Base-by-base conservation (phyloP, 2,797 vertebrate genomes). In the Clamator glandarius region DNA sequence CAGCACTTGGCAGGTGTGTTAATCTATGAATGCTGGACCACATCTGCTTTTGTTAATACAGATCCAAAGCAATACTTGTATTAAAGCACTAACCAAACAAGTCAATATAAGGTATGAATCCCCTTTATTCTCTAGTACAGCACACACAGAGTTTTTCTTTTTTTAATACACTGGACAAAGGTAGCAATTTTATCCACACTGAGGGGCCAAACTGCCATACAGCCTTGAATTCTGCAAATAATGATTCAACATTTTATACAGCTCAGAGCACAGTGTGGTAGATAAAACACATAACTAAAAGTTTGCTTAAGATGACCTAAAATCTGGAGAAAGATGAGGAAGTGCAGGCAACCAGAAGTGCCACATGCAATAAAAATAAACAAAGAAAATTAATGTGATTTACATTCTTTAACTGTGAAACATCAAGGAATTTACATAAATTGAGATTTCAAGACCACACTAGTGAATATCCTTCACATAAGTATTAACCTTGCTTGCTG, bases 1-100 rank as follows among this genome's bases (percentile, higher is more conserved):
- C 84, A 94, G 90, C 82, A 93, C 90, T 92, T 96, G 94, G 92
- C 97, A 98, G 96, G 93, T 96, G 89, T 66, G 88, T 82, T 97
- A 90, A 97, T 92, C 85, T 87, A 96, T 54, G 36, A 95, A 86
- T 86, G 79, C n/a, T 96, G 59, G 75, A 87, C 48, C 78, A 96
- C 96, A 97, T 96, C 95, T 97, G 96, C 89, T 96, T 95, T 92
- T 85, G 72, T 63, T 96, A 96, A 93, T 89, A 92, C 62, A 90
- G 81, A 87, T 96, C 94, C 94, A 93, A 96, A 94, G 66, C 59
- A 96, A 93, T 93, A 95, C 57, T 97, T 51, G 39, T 52, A 57
- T 81, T 96, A 95, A 78, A 95, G 84, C 80, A 79, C 89, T 94
- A 89, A 92, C 80, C 55, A 84, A 94, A 89, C 57, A 90, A 91